Percentiles rank a stretch among this genome's conserved stretches.
Evolutionary conservation across 2,113 vertebrate species (phyloP).

Genomic region (Asarcornis scutulata): DNA sequence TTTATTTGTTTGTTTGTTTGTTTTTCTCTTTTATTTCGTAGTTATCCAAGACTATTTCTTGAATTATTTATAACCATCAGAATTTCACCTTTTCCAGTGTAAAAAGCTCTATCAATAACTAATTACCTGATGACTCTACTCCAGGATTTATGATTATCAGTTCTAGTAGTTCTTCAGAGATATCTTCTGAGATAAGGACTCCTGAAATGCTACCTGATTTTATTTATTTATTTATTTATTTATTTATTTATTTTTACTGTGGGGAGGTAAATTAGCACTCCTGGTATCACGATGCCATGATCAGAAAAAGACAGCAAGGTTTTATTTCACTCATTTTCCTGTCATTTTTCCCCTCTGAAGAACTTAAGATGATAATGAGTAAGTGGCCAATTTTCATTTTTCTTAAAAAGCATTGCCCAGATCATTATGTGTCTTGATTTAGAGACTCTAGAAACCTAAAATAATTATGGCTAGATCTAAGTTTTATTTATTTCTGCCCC

Average conservation of each 20-base stretch:
- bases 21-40: not conserved
- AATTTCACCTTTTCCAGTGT: not conserved
- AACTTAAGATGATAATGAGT: not conserved
- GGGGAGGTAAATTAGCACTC: not conserved
- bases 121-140: not conserved
- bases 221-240: no score
- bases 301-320: not conserved
- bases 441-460: not conserved
- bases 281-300: not conserved
- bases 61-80: not conserved
- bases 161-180: not conserved
- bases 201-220: not conserved
- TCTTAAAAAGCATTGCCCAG: not conserved
- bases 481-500: not conserved
- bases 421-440: not conserved
- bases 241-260: no score
- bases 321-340: not conserved
- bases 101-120: not conserved
- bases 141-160: not conserved
- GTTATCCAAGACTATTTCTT: not conserved
- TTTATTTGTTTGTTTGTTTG: not conserved
- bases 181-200: not conserved
- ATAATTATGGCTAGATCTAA: not conserved
- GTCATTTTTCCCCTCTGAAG: not conserved
- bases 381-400: not conserved